A percentile compares a stretch with the other conserved stretches of the same genome.
These are phyloP conservation scores for Pemphigus obesinymphae DNA, from an alignment of 1,140 invertebrate species.

Conservation along the genomic window DNA sequence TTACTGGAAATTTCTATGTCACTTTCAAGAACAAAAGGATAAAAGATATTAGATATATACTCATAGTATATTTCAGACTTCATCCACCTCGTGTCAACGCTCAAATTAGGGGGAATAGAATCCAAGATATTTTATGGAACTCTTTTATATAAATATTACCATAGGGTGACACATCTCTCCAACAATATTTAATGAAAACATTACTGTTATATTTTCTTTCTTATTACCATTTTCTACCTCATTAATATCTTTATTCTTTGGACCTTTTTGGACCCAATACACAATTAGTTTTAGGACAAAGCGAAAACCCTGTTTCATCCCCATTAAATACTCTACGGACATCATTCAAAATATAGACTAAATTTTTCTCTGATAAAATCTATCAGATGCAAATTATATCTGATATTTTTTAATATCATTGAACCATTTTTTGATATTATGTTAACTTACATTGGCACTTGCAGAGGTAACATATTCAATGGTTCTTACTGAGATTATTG, in stretches of 20 bases:
- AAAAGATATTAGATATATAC: constrained; percentile 51
- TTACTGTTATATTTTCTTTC: constrained; percentile 51
- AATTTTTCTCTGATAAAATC: neutral
- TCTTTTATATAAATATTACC: constrained; percentile 49
- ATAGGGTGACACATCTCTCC: constrained; percentile 49
- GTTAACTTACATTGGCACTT: no score
- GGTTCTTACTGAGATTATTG: no score
- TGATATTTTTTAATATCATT: no score
- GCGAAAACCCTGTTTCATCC: constrained; percentile 50
- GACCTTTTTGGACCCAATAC: constrained; percentile 46
- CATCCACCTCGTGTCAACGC: constrained; percentile 51
- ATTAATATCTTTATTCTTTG: constrained; percentile 48
- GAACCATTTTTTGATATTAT: no score
- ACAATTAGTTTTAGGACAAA: no score
- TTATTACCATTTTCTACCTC: constrained; percentile 47
- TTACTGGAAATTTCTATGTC: no score
- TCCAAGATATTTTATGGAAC: constrained; percentile 47
- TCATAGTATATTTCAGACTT: constrained; percentile 50
- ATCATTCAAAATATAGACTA: neutral
- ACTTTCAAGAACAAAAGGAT: constrained; percentile 50
- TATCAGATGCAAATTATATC: no score
- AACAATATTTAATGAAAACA: constrained; percentile 50
- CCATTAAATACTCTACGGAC: neutral
- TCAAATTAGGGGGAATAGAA: constrained; percentile 48
- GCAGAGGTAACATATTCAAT: no score